These are phyloP conservation scores for Phasianus colchicus DNA, from an alignment of 2,113 vertebrate species.

Conservation along the genomic window DNA sequence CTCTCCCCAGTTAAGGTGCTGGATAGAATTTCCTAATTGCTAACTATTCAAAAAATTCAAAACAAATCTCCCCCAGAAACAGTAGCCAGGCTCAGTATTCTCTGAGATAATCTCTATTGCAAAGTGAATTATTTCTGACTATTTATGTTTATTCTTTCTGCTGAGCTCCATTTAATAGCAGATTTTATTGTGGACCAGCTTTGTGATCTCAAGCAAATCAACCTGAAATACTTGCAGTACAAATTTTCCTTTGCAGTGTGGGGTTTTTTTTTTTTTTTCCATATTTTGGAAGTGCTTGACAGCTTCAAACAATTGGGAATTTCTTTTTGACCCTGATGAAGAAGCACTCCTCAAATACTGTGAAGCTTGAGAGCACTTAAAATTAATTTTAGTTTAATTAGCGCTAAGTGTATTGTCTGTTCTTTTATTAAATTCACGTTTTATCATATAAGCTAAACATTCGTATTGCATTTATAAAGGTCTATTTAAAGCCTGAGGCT, in stretches of 20 bases:
- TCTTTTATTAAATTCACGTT: conserved; percentile 11
- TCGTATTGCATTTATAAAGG: background rate
- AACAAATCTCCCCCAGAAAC: background rate
- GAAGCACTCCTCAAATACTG: background rate
- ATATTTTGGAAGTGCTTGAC: background rate
- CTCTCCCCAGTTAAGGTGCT: background rate
- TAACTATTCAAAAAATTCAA: background rate
- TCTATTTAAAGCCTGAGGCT: background rate
- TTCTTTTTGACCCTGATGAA: background rate
- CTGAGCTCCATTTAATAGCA: background rate
- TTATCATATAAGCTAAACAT: background rate
- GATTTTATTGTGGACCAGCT: background rate
- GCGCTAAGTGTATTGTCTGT: background rate
- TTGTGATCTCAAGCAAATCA: background rate
- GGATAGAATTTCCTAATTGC: background rate
- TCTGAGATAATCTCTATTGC: background rate
- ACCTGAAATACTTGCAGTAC: background rate
- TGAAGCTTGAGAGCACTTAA: conserved; percentile 20
- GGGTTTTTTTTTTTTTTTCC: background rate
- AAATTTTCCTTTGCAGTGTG: background rate
- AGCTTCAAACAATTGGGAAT: background rate
- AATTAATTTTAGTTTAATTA: conserved; percentile 49
- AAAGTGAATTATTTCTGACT: background rate
- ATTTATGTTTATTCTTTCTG: background rate
- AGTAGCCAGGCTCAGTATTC: background rate